Conservation (phyloP, 2,797 vertebrate genomes). For the Gallinago solitaria region DNA sequence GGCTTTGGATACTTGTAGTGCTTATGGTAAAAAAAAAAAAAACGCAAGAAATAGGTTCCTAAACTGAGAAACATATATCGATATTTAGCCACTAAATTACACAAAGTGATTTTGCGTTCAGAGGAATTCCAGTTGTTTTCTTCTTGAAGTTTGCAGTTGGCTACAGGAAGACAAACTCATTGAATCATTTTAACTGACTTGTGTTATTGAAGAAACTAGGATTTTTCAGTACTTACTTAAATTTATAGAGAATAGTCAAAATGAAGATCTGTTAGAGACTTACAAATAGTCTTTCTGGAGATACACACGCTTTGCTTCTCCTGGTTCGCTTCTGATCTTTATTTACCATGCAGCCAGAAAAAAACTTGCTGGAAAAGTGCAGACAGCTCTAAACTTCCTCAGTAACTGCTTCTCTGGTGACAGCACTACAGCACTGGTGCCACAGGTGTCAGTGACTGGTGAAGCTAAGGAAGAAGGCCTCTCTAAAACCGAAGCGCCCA, state of each 20-base stretch:
- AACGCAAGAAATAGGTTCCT: background rate
- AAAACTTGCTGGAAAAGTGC: background rate
- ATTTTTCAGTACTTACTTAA: background rate
- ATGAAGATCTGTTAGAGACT: background rate
- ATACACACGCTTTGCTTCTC: accelerated
- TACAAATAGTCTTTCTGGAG: background rate
- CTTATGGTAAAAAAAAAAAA: background rate
- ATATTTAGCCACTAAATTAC: background rate
- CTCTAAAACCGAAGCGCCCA: background rate
- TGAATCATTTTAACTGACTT: background rate
- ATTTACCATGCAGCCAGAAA: background rate
- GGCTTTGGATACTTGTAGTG: background rate
- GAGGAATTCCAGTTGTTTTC: background rate
- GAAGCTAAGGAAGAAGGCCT: background rate
- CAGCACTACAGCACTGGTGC: background rate
- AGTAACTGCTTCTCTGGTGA: background rate
- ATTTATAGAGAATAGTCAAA: background rate
- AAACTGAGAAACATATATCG: background rate
- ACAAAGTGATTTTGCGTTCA: background rate
- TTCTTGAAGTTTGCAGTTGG: background rate
- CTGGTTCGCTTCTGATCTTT: background rate
- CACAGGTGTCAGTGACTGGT: background rate
- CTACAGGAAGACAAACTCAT: background rate
- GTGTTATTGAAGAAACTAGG: background rate
- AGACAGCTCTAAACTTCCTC: background rate